phyloP scores from a whole-genome alignment of 2,888 invertebrate species.

The Koerneria pararmatus region DNA sequence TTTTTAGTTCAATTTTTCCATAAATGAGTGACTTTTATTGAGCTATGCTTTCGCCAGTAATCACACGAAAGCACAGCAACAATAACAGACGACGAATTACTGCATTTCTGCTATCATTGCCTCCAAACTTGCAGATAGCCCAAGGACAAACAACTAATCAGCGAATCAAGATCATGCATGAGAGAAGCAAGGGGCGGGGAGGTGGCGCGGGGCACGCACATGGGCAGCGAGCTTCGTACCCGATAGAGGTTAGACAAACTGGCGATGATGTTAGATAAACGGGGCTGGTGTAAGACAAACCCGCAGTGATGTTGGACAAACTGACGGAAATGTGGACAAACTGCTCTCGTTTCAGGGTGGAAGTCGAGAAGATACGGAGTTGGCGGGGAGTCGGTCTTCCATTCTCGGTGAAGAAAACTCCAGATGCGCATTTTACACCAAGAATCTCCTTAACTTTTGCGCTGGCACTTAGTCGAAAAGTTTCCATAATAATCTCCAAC shows the following conservation, averaged over 20 bases:
- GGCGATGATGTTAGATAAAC: conserved; percentile 15
- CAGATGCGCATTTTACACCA: conserved; percentile 12
- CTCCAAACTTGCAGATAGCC: conserved; percentile 20
- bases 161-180: conserved; percentile 18
- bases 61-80: no score
- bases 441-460: conserved; percentile 20
- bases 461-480: conserved; percentile 8
- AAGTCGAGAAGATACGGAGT: no score
- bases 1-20: no score
- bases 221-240: not conserved
- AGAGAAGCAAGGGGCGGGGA: no score
- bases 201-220: not conserved
- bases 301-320: not conserved
- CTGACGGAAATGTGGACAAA: not conserved
- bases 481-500: not conserved
- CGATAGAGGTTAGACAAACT: conserved; percentile 1
- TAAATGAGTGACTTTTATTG: no score
- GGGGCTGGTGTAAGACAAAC: conserved; percentile 12
- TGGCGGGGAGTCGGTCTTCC: not conserved
- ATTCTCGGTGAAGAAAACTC: not conserved
- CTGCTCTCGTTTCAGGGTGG: no score
- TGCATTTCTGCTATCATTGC: no score
- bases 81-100: no score
- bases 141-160: conserved; percentile 21
- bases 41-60: no score